These are phyloP conservation scores for Anastatus disparis DNA, from an alignment of 1,140 invertebrate species.

Conservation along the genomic window DNA sequence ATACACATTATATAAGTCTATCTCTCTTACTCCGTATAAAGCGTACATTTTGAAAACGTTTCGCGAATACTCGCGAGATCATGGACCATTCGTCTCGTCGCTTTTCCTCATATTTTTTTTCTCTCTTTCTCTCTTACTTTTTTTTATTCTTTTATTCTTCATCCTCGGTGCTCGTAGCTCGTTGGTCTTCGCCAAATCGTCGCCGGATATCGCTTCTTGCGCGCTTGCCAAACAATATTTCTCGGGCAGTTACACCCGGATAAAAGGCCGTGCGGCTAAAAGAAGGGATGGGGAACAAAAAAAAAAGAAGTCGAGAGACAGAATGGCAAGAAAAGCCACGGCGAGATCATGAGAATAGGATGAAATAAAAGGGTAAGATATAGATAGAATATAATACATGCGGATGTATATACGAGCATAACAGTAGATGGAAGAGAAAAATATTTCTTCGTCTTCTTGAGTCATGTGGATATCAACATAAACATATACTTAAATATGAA, in stretches of 20 bases:
- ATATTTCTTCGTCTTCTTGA: too few relatives aligned
- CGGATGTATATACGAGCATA: too few relatives aligned
- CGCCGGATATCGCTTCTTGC: slow-evolving; percentile 38
- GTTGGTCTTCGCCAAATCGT: slow-evolving; percentile 30
- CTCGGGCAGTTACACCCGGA: slow-evolving; percentile 30
- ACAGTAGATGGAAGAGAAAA: too few relatives aligned
- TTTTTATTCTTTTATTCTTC: background rate
- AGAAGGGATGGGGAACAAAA: background rate
- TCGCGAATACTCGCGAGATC: background rate
- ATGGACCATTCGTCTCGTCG: background rate
- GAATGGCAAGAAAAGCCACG: too few relatives aligned
- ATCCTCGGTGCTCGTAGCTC: background rate
- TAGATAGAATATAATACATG: too few relatives aligned
- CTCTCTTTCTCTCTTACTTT: background rate
- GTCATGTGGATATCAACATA: too few relatives aligned
- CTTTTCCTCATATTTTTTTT: background rate
- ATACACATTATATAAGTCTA: too few relatives aligned
- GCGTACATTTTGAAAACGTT: too few relatives aligned
- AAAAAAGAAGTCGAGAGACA: background rate
- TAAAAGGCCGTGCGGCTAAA: background rate
- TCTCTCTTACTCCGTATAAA: background rate
- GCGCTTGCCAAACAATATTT: slow-evolving; percentile 42
- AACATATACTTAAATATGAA: too few relatives aligned
- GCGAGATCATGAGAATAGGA: too few relatives aligned
- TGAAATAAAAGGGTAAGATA: too few relatives aligned